phyloP scores from a whole-genome alignment of 2,797 vertebrate genomes.

The Paramormyrops hopkinsi region DNA sequence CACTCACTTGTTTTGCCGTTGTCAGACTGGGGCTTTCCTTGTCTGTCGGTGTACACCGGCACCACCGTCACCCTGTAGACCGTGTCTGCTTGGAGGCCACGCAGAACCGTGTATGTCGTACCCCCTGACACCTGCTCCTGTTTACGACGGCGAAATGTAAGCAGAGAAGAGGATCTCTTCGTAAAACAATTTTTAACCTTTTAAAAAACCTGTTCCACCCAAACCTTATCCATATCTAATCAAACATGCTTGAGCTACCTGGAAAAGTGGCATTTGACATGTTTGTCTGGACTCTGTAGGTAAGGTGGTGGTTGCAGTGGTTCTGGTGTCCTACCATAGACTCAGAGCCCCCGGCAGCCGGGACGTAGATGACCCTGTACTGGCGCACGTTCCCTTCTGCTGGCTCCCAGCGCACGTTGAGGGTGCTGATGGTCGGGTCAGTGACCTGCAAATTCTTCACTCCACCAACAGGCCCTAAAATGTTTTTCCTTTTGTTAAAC shows the following conservation, averaged over 20 bases:
- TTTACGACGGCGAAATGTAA: slow-evolving; percentile 10
- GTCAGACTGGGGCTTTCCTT: slow-evolving; percentile 73
- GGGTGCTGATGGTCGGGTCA: slow-evolving; percentile 81
- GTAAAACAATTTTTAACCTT: not conserved
- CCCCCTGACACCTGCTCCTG: slow-evolving; percentile 81
- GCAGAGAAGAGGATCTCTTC: not conserved
- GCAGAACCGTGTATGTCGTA: slow-evolving; percentile 75
- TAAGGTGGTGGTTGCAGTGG: not conserved
- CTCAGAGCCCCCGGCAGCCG: slow-evolving; percentile 66
- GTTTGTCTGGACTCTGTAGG: not conserved
- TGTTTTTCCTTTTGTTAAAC: not conserved
- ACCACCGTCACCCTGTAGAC: slow-evolving; percentile 79
- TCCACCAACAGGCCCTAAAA: slow-evolving; percentile 75
- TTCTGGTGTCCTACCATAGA: slow-evolving; percentile 65
- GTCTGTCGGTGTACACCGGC: slow-evolving; percentile 83
- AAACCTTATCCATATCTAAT: not conserved
- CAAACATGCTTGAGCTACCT: not conserved
- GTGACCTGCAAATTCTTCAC: slow-evolving; percentile 82
- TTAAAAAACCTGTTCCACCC: not conserved
- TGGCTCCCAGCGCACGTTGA: slow-evolving; percentile 88
- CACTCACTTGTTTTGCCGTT: slow-evolving; percentile 86
- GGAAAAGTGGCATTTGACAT: not conserved
- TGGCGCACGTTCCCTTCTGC: slow-evolving; percentile 85
- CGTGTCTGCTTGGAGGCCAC: slow-evolving; percentile 74
- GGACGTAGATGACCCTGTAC: slow-evolving; percentile 80